phyloP scores from a whole-genome alignment of 2,797 vertebrate genomes.

The Scolopax bukidnonensis region DNA sequence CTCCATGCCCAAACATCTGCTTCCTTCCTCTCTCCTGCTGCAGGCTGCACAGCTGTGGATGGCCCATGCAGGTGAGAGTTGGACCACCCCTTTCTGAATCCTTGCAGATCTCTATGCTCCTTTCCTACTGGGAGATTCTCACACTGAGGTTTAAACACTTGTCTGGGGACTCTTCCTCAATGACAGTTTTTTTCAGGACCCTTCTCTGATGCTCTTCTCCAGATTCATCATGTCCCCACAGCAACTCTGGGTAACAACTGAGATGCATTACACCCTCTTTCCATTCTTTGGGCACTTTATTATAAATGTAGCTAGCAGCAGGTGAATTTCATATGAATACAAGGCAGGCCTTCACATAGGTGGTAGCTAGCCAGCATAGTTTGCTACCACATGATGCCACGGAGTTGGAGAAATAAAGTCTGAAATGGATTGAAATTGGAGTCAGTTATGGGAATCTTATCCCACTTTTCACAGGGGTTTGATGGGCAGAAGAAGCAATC shows the following conservation, averaged over 20 bases:
- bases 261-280: not conserved
- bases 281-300: not conserved
- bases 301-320: slow-evolving; percentile 32
- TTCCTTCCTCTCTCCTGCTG: not conserved
- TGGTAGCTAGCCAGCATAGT: not conserved
- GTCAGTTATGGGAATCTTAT: not conserved
- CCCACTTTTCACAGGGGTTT: not conserved
- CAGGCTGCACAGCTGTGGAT: not conserved
- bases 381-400: not conserved
- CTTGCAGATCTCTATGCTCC: not conserved
- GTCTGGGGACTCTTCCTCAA: not conserved
- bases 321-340: slow-evolving; percentile 40
- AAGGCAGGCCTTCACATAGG: not conserved
- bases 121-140: not conserved
- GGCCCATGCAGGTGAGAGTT: not conserved
- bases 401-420: not conserved
- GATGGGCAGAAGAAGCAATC: not conserved
- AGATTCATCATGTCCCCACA: not conserved
- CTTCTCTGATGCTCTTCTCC: not conserved
- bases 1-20: not conserved
- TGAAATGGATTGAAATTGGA: slow-evolving; percentile 6
- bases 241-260: not conserved
- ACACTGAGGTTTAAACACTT: not conserved
- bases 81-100: not conserved
- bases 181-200: not conserved